phyloP scores from a whole-genome alignment of 2,797 vertebrate species.

The Lacerta viridis region DNA sequence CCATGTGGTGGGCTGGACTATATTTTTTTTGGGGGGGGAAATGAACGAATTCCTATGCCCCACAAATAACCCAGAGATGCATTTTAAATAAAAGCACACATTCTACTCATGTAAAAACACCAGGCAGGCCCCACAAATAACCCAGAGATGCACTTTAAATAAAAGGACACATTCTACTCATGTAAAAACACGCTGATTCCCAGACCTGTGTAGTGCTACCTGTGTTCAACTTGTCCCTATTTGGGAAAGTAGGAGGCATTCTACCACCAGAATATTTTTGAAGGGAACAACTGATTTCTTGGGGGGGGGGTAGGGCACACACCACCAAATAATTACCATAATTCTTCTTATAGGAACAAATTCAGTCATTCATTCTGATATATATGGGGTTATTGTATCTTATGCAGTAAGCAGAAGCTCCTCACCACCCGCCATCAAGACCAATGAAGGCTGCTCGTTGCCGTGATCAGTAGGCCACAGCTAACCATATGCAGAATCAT shows the following conservation, averaged over 20 bases:
- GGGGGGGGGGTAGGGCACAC: not conserved
- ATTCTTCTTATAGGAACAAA: not conserved
- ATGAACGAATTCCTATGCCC: no score
- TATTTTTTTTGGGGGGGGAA: no score
- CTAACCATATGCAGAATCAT: not conserved
- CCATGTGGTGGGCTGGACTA: no score
- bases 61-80: no score
- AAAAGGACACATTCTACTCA: no score
- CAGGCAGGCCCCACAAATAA: no score
- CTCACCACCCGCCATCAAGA: not conserved
- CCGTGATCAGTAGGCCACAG: not conserved
- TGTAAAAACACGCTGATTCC: no score
- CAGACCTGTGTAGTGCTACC: no score
- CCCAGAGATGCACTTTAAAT: no score
- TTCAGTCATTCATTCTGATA: not conserved
- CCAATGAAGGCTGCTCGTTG: not conserved
- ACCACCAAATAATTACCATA: not conserved
- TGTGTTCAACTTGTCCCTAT: not conserved
- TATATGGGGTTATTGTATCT: not conserved
- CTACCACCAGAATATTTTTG: not conserved
- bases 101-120: no score
- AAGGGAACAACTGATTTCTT: not conserved
- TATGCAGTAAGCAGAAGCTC: not conserved
- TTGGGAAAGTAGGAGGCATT: not conserved
- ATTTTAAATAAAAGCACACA: no score